Base-by-base conservation (phyloP, 2,888 invertebrate genomes). In the Phengaris arion region DNA sequence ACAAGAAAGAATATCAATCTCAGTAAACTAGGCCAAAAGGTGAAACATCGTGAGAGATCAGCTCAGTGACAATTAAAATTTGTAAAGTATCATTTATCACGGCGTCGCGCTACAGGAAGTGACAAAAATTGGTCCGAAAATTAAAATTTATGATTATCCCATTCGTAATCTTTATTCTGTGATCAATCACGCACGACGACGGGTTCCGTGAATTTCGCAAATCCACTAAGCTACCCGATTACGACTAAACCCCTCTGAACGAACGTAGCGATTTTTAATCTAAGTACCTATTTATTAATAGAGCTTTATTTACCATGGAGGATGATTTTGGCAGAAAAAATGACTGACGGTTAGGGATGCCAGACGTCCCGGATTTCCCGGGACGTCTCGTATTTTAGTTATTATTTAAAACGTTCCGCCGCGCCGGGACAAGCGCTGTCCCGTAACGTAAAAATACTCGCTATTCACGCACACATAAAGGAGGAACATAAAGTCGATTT, bases 61-160 rank as follows among this genome's bases (percentile, higher is more conserved):
- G 35, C 35, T 45, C 12, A 35, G 6, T 64, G 35, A 64, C 64
- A 64, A 64, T 64, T 64, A 64, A 64, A 64, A 64, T 64, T 64
- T 45, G 64, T 12, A 59, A 59, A 59, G 22, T 59, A 45, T 64
- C 35, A 64, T 64, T 64, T 45, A 64, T 64, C 64, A 64, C 35
- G 64, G 35, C 2, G 35, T 7, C 64, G 64, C 64, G 35, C 10
- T 64, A 64, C 45, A 64, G 59, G 22, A 64, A 64, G 64, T 13
- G 64, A 64, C 64, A 64, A 64, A 64, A 64, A 64, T 64, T 64
- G 35, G 35, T 35, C 35, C 35, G 64, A 45, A 64, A 64, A 64
- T 64, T 64, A 64, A 64, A 64, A 64, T 64, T 70, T 70, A 70
- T 70, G 51, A 70, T 70, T 15, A 70, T 70, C 51, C 48, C 51